Base-by-base conservation (phyloP, 2,113 vertebrate species). In the Nibea albiflora region DNA sequence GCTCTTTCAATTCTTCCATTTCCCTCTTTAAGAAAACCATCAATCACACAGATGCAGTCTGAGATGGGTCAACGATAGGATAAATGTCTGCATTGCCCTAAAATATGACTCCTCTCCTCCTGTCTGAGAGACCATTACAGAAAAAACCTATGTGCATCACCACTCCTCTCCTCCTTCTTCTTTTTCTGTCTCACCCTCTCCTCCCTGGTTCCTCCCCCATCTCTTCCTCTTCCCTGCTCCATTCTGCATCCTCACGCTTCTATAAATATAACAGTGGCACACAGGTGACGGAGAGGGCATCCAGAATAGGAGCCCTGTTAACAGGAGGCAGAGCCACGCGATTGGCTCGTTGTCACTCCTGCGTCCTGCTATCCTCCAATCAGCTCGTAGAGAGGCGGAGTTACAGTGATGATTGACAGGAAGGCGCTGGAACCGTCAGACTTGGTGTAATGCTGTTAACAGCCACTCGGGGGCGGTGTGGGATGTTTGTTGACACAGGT, bases 221-320 rank as follows among this genome's bases (percentile, higher is more conserved):
- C 42, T 46, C 12, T 39, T 65, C 52, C 42, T 65, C 69, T 28
- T 11, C 26, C 64, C 49, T 54, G 14, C 72, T 78, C 24, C 60
- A 17, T 62, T 58, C 68, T 70, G 65, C 76, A 73, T 89, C 82
- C 24, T 72, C 58, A 5, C n/a, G 58, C 61, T 76, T 88, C 92
- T 94, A 92, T 88, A 92, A 94, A 95, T 94, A 94, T 94, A 94
- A 85, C 87, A 82, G 24, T 19, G 49, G 69, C 85, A 49, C 57
- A 54, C 79, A 88, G 81, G 76, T 80, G 73, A 85, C 80, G 6
- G 79, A 88, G 69, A 73, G 72, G 76, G 24, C 66, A 77, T 68
- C 63, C 74, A 85, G 78, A 81, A 85, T 57, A 56, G 85, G 63
- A 91, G 88, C 86, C 90, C 75, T 93, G 90, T 90, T 89, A 92